phyloP scores from a whole-genome alignment of 2,888 invertebrate species.

The Atrina japonica region DNA sequence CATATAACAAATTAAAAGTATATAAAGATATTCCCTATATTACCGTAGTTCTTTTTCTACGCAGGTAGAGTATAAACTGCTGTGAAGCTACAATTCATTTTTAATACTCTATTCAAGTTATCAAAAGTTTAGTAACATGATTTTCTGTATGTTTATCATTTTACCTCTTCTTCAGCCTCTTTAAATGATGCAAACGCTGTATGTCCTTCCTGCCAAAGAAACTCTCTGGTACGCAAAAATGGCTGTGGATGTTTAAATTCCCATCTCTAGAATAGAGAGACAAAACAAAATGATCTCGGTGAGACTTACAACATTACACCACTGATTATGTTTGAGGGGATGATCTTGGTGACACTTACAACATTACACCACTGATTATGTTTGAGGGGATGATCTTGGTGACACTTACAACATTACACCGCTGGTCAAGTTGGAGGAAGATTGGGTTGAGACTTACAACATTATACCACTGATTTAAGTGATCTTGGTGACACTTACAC shows the following conservation, averaged over 20 bases:
- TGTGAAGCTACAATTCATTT: background rate
- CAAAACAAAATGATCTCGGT: slow-evolving; percentile 11
- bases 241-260: slow-evolving; percentile 99
- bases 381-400: no score
- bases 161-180: slow-evolving; percentile 95
- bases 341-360: slow-evolving; percentile 98
- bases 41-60: no score
- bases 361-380: slow-evolving; percentile 99
- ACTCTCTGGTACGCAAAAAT: slow-evolving; percentile 98
- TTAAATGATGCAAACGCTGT: slow-evolving; percentile 92
- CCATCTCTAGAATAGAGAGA: slow-evolving; percentile 89
- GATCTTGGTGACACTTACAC: no score
- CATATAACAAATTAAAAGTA: no score
- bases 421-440: no score
- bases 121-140: background rate
- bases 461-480: no score
- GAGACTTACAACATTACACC: slow-evolving; percentile 99
- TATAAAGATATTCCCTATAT: no score
- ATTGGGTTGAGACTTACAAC: no score
- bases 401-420: no score
- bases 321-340: slow-evolving; percentile 97
- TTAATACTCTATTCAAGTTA: background rate
- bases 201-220: slow-evolving; percentile 99
- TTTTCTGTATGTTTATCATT: slow-evolving; percentile 1
- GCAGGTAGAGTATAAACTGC: no score